These are phyloP conservation scores for Bombus fervidus DNA, from an alignment of 1,140 invertebrate species.

Conservation along the genomic window DNA sequence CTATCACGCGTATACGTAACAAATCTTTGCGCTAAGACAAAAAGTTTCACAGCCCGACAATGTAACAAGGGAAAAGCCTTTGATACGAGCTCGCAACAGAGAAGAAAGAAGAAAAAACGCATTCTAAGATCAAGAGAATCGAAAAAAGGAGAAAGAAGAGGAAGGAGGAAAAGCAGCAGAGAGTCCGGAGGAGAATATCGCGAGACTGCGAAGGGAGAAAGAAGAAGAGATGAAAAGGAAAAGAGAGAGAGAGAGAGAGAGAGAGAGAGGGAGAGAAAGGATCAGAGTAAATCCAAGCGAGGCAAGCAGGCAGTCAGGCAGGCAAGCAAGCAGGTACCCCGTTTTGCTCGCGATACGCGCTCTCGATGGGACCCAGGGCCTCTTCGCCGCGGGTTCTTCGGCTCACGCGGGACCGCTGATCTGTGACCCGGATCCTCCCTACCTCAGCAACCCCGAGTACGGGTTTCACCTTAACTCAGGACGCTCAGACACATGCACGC, in stretches of 20 bases:
- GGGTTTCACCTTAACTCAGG: constrained; percentile 65
- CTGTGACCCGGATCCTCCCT: constrained; percentile 83
- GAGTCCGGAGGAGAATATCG: neutral
- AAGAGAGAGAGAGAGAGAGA: neutral
- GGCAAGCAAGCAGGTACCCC: constrained; percentile 69
- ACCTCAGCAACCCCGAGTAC: constrained; percentile 72
- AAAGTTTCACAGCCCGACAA: neutral
- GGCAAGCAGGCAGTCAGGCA: constrained; percentile 39
- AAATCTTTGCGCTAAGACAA: neutral
- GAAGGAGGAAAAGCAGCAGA: neutral
- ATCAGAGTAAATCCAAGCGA: neutral
- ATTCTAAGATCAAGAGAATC: neutral
- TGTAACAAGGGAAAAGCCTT: neutral
- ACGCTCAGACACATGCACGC: constrained; percentile 58
- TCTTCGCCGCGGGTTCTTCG: constrained; percentile 69
- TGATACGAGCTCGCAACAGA: neutral
- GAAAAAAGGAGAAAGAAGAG: neutral
- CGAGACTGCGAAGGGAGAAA: neutral
- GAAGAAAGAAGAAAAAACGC: neutral
- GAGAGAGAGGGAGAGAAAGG: neutral
- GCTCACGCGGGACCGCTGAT: constrained; percentile 79
- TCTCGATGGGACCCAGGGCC: constrained; percentile 75
- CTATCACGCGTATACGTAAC: neutral
- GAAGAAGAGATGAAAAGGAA: constrained; percentile 18
- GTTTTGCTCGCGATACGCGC: constrained; percentile 80